Evolutionary conservation across 2,888 invertebrate genomes (phyloP).

Genomic region (Caenorhabditis plicata): DNA sequence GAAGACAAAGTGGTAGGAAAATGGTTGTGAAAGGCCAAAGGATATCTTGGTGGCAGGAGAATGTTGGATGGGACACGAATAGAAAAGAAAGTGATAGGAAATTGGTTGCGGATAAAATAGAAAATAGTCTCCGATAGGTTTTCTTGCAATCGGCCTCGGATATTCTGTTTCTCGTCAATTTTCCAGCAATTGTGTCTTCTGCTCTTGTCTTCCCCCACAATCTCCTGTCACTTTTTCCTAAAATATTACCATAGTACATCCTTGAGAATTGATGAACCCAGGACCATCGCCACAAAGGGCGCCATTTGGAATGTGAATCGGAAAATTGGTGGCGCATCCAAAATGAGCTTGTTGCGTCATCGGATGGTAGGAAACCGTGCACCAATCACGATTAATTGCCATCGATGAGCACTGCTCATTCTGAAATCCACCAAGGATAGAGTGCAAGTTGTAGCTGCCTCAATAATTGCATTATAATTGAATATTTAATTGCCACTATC

Average conservation of each 20-base stretch:
- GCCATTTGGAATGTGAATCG: conserved; percentile 20
- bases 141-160: too few species aligned
- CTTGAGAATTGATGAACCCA: conserved; percentile 30
- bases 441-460: conserved; percentile 14
- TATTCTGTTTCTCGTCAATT: too few species aligned
- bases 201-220: too few species aligned
- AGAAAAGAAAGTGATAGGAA: too few species aligned
- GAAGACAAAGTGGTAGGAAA: too few species aligned
- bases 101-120: too few species aligned
- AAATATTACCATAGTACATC: conserved; percentile 23
- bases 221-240: too few species aligned
- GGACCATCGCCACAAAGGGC: conserved; percentile 32
- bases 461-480: not conserved
- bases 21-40: too few species aligned
- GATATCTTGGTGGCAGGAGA: too few species aligned
- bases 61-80: too few species aligned
- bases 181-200: too few species aligned
- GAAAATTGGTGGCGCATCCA: conserved; percentile 32
- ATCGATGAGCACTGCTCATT: conserved; percentile 25
- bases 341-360: conserved; percentile 32
- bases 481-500: not conserved
- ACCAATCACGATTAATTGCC: conserved; percentile 29
- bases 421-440: conserved; percentile 19
- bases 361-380: conserved; percentile 34
- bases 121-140: too few species aligned